Base-by-base conservation (phyloP, 2,797 vertebrate species). In the Enteromius treurensis region DNA sequence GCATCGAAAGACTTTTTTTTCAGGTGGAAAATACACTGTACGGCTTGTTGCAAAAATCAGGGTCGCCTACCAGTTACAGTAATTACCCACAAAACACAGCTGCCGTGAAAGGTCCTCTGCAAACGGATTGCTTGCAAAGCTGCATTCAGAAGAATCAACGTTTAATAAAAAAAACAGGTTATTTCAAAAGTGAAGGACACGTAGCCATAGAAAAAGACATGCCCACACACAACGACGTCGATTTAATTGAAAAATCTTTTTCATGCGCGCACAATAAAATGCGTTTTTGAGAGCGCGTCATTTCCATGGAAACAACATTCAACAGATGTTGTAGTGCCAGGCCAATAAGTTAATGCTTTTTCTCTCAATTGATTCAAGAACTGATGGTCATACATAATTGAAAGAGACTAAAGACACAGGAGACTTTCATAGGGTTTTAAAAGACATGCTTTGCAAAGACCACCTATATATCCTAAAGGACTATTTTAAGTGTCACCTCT, bases 221-320 rank as follows among this genome's bases (percentile, higher is more conserved):
- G 40, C 68, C 53, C 37, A 78, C 51, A 81, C 69, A 79, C 67
- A 82, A 3, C 79, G 85, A 77, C 53, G 29, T 65, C 76, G 29
- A 79, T 65, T 14, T 47, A 76, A 74, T 74, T 84, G 17, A 75
- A 70, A 29, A 32, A 47, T 3, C 14, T 42, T 76, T 79, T 88
- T 86, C 62, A 53, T 17, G 8, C 1, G 5, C 23, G n/a, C 23
- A 80, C 75, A 85, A 64, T 85, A 82, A 65, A 68, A 34, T 78
- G 42, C 69, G 84, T 86, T 80, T 88, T 88, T 81, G 78, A 87
- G 49, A 80, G 87, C 85, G 67, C 47, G 32, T 68, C 55, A 93
- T 93, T 91, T 85, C 92, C 91, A 93, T 92, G 89, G 91, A 91
- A 93, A 94, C 91, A 64, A 75, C 84, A 88, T 91, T 89, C 82